These are phyloP conservation scores for Himalopsyche tibetana DNA, from an alignment of 2,888 invertebrate genomes.

Conservation along the genomic window DNA sequence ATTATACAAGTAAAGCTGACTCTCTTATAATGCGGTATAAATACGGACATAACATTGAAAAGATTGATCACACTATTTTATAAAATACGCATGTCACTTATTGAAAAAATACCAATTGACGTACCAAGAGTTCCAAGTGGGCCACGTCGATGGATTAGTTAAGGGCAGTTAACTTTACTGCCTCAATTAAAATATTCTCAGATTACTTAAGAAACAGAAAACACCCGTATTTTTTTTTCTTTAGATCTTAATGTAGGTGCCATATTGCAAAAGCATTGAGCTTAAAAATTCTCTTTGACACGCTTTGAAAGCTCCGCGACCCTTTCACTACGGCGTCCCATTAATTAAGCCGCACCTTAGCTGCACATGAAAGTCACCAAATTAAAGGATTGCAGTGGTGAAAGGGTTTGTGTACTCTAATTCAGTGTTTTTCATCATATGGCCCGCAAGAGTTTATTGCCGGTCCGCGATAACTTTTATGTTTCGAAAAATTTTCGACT, in stretches of 20 bases:
- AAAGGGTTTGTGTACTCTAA: not conserved
- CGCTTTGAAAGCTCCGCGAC: not conserved
- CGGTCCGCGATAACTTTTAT: too few relatives aligned
- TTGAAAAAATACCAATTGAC: too few relatives aligned
- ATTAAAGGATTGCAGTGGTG: conserved; percentile 24
- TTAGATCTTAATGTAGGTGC: not conserved
- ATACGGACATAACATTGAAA: too few relatives aligned
- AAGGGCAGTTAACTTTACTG: not conserved
- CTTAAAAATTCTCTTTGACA: not conserved
- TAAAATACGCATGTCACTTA: too few relatives aligned
- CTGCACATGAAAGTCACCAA: conserved; percentile 13
- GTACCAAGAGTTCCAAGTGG: too few relatives aligned
- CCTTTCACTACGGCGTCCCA: conserved; percentile 11
- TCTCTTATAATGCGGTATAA: too few relatives aligned
- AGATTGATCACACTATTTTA: too few relatives aligned
- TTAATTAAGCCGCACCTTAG: conserved; percentile 34
- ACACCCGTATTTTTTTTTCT: not conserved
- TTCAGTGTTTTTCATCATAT: too few relatives aligned
- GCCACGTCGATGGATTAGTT: too few relatives aligned
- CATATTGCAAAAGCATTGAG: conserved; percentile 15
- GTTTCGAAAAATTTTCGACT: too few relatives aligned
- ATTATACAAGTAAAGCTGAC: too few relatives aligned
- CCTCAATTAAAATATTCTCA: not conserved
- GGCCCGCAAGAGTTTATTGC: too few relatives aligned
- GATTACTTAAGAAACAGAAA: not conserved